Base-by-base conservation (phyloP, 2,888 invertebrate genomes). In the Tenthredo amoena region DNA sequence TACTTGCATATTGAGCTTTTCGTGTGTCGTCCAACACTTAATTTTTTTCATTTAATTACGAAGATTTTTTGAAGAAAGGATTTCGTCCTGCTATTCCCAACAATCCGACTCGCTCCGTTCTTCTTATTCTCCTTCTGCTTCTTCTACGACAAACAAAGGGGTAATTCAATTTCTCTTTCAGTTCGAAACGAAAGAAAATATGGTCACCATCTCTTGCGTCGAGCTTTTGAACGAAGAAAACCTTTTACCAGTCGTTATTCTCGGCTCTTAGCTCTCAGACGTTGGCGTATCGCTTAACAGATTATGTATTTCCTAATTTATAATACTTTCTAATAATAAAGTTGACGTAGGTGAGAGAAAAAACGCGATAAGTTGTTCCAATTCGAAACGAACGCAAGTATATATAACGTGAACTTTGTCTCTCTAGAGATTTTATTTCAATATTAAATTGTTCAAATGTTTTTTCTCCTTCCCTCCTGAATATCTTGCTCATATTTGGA, bases 111-210 rank as follows among this genome's bases (percentile, higher is more conserved):
- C 9, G 26, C 26, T 62, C 26, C 21, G 37, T 71, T 71, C 37
- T 71, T 37, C 37, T 71, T 31, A 1, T 71, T 37, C 18, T 37
- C n/a, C 34, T 18, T 71, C 34, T 37, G 21, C 37, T 71, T 37
- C 34, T 31, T 34, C 37, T 43, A 37, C 72, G 72, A 43, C 43
- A 74, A 74, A 74, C 40, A 74, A 43, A 43, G 40, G 31, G 72
- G 72, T 43, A 74, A 74, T 43, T 74, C 72, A 15, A 43, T 74
- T 74, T 43, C 12, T 74, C n/a, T 74, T 43, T 40, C 37, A n/a
- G 72, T 43, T 21, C 26, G 72, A 74, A 74, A 21, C 72, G 72
- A 74, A 43, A 74, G 72, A 43, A 43, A 74, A 74, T 74, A 37
- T 43, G 21, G 21, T 74, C 43, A 74, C 72, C 43, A 74, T 74